phyloP scores from a whole-genome alignment of 2,113 vertebrate species.

The Sander lucioperca region DNA sequence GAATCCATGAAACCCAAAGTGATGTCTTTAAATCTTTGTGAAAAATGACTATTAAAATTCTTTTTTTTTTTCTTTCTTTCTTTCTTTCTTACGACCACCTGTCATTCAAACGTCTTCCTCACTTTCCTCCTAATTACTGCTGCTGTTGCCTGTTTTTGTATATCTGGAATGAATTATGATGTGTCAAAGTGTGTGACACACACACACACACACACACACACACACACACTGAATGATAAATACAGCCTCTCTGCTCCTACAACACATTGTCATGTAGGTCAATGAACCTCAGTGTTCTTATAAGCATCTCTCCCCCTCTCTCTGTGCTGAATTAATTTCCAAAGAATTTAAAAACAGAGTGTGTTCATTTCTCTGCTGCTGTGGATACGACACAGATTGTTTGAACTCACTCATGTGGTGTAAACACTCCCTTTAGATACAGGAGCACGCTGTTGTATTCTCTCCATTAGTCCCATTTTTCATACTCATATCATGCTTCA shows the following conservation, averaged over 20 bases:
- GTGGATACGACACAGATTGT: slow-evolving; percentile 35
- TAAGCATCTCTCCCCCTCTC: slow-evolving; percentile 1
- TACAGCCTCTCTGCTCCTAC: slow-evolving; percentile 28
- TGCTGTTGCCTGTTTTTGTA: no score
- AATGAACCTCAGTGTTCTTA: slow-evolving; percentile 32
- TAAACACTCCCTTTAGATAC: slow-evolving; percentile 44
- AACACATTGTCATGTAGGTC: slow-evolving; percentile 49
- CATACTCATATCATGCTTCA: not conserved
- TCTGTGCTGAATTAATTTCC: slow-evolving; percentile 21
- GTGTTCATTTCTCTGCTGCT: slow-evolving; percentile 4
- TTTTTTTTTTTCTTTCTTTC: no score
- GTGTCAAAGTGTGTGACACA: no score
- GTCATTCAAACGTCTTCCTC: no score
- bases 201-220: not conserved
- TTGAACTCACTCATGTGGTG: slow-evolving; percentile 25
- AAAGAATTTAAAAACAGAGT: slow-evolving; percentile 11
- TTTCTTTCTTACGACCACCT: no score
- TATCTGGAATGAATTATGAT: no score
- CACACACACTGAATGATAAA: slow-evolving; percentile 13
- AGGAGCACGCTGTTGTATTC: slow-evolving; percentile 1
- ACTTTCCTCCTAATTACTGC: no score
- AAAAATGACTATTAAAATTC: no score
- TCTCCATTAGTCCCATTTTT: slow-evolving; percentile 38
- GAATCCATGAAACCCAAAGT: no score
- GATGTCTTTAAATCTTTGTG: no score